Conservation (phyloP, 2,888 invertebrate species). For the Tipula helvola region DNA sequence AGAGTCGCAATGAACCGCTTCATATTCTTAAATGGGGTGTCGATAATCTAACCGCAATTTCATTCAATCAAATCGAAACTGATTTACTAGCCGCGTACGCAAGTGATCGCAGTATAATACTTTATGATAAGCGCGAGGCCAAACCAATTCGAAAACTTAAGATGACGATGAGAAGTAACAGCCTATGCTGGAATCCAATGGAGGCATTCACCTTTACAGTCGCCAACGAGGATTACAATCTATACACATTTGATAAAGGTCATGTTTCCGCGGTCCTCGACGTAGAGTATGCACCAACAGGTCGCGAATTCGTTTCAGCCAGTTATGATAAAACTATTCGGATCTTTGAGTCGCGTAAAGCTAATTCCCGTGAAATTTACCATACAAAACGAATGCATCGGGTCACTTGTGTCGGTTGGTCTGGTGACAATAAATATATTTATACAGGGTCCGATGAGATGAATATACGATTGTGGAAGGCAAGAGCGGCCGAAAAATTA, state of each 20-base stretch:
- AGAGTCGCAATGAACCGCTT: constrained; percentile 74
- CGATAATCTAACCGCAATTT: constrained; percentile 77
- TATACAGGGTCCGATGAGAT: constrained; percentile 96
- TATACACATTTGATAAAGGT: constrained; percentile 95
- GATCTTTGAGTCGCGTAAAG: constrained; percentile 72
- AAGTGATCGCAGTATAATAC: constrained; percentile 87
- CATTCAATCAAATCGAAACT: constrained; percentile 74
- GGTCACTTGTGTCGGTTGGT: constrained; percentile 83
- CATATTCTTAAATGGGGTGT: constrained; percentile 84
- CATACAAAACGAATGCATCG: constrained; percentile 98
- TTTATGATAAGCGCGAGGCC: constrained; percentile 86
- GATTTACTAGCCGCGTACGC: constrained; percentile 68
- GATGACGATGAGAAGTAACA: constrained; percentile 77
- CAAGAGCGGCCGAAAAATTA: constrained; percentile 90
- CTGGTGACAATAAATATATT: constrained; percentile 86
- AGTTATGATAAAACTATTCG: constrained; percentile 93
- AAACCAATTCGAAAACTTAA: constrained; percentile 80
- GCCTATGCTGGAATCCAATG: constrained; percentile 98
- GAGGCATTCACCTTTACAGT: constrained; percentile 93
- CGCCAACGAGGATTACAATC: constrained; percentile 96
- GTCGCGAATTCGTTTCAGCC: constrained; percentile 89
- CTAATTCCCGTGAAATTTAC: constrained; percentile 87
- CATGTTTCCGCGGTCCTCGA: constrained; percentile 91
- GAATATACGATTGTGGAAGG: constrained; percentile 98
- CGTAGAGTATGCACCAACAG: constrained; percentile 94